Base-by-base conservation (phyloP, 2,888 invertebrate species). In the Stomorhina lunata region DNA sequence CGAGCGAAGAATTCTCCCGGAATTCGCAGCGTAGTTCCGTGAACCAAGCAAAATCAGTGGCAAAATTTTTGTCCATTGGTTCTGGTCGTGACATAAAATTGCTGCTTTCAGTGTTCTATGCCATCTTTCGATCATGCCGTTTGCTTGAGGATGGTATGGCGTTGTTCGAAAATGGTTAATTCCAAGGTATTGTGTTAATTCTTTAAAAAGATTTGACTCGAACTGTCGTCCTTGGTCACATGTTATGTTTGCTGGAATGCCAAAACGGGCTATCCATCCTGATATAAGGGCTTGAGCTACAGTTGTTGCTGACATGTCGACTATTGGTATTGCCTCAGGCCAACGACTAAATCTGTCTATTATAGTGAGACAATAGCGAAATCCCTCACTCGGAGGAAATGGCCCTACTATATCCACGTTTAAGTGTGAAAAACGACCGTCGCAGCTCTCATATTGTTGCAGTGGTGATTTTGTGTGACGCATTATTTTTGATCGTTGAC, bases 1-100 rank as follows among this genome's bases (percentile, higher is more conserved):
- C 5, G 4, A 15, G 5, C 1, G 17, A 85, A 81, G 76, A 85
- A 84, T 22, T 85, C 77, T 3, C 78, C 78, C n/a, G 82, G 89
- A 5, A 90, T 25, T 2, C 86, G 81, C 2, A 90, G 66, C 0
- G 82, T 45, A 50, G 83, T 78, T 0, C 89, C 73, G 63, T 15
- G 77, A 37, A n/a, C 77, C 77, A 2, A 83, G 66, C 25, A 83
- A 45, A 2, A 79, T 43, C 3, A 45, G 40, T 9, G 76, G 82
- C n/a, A 85, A 65, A 20, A 76, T n/a, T n/a, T n/a, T n/a, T n/a
- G 29, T 10, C 71, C 81, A 84, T 7, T 40, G 63, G n/a, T n/a
- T n/a, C 6, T 80, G 32, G 4, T 68, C 68, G 29, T 84, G 45
- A 34, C 82, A 83, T 15, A 77, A 71, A 17, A 81, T 77, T 5